phyloP scores from a whole-genome alignment of 2,888 invertebrate species.

The Glyphotaelius pellucidus region DNA sequence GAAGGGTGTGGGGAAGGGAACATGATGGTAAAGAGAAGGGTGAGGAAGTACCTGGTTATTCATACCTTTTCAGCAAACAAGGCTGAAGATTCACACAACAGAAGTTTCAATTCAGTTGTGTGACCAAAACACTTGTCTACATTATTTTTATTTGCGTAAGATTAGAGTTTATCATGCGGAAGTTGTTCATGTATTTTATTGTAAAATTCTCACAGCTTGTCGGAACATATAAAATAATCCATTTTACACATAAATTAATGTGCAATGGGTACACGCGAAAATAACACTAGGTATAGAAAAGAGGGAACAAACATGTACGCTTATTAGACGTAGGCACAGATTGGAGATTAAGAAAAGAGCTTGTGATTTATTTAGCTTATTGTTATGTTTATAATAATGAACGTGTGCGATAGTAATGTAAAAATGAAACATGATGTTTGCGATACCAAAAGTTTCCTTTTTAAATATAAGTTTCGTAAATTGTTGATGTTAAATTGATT shows the following conservation, averaged over 20 bases:
- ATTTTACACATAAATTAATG: background rate
- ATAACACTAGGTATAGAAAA: background rate
- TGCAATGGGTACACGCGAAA: background rate
- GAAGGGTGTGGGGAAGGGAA: too few relatives aligned
- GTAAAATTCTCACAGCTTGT: background rate
- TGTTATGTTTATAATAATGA: background rate
- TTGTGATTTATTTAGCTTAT: background rate
- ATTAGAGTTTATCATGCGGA: background rate
- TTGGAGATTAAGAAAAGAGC: background rate
- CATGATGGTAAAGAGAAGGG: too few relatives aligned
- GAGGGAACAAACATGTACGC: background rate
- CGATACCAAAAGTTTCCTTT: too few relatives aligned
- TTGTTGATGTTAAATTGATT: too few relatives aligned
- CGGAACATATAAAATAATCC: background rate
- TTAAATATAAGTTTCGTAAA: too few relatives aligned
- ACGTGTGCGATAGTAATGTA: background rate
- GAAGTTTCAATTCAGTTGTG: background rate
- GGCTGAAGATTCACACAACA: too few relatives aligned
- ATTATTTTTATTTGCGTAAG: background rate
- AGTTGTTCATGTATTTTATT: background rate
- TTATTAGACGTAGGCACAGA: background rate
- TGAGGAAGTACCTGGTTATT: too few relatives aligned
- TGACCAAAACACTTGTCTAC: background rate
- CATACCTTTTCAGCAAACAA: too few relatives aligned
- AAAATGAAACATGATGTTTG: background rate